Conservation (phyloP, 2,797 vertebrate genomes). For the Meda fulgida region DNA sequence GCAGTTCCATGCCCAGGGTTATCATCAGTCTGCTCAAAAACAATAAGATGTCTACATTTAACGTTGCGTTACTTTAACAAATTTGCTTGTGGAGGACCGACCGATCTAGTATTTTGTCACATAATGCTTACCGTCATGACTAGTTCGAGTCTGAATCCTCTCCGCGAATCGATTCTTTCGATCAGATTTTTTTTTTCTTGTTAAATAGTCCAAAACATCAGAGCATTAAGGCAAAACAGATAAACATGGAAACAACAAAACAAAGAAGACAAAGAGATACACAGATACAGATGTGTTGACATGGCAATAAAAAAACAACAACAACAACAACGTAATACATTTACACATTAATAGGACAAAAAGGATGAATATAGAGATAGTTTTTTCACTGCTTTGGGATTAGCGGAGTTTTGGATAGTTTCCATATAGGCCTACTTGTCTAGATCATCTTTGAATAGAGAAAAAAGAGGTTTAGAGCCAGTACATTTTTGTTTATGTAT, state of each 20-base stretch:
- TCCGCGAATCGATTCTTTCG: slow-evolving; percentile 15
- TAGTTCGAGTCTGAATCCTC: not conserved
- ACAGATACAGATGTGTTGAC: not conserved
- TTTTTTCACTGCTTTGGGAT: not conserved
- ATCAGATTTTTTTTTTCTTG: not conserved
- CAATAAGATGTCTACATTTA: not conserved
- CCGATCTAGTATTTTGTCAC: slow-evolving; percentile 4
- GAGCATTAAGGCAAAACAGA: not conserved
- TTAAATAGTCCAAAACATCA: not conserved
- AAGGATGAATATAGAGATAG: not conserved
- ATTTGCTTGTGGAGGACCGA: not conserved
- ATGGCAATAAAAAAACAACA: not conserved
- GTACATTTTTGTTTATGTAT: not conserved
- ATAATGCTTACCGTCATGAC: not conserved
- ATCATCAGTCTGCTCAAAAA: not conserved
- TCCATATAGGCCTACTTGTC: not conserved
- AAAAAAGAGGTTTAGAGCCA: too few relatives aligned
- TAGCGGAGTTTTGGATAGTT: not conserved
- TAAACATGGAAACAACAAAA: not conserved
- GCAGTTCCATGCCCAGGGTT: not conserved
- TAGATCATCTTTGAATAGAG: not conserved
- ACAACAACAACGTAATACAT: not conserved
- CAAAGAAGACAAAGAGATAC: not conserved
- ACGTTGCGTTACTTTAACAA: not conserved
- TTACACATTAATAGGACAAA: not conserved